Evolutionary conservation across 2,797 vertebrate genomes (phyloP).

Genomic region (Varecia variegata): DNA sequence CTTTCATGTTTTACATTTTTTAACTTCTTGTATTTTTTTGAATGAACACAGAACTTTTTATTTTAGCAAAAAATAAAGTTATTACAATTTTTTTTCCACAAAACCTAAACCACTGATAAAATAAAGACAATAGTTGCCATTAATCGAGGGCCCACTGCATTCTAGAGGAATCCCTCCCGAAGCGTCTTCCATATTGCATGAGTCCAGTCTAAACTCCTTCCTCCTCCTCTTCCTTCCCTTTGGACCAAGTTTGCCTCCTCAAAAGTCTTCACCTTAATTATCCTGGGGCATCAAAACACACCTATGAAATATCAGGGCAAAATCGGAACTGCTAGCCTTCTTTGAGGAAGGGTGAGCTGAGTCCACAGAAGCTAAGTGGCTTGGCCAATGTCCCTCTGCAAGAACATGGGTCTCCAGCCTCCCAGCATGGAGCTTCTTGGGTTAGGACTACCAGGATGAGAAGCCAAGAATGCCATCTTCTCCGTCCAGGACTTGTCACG

Average conservation of each 20-base stretch:
- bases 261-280: not conserved
- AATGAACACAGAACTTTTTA: not conserved
- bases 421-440: not conserved
- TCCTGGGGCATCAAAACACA: not conserved
- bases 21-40: not conserved
- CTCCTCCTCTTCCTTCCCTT: not conserved
- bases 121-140: not conserved
- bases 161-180: not conserved
- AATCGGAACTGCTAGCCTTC: not conserved
- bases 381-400: no score
- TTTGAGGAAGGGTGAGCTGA: not conserved
- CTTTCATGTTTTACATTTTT: not conserved
- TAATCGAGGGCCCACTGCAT: accelerated
- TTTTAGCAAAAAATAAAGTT: not conserved
- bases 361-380: not conserved
- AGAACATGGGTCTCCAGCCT: not conserved
- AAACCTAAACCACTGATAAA: not conserved
- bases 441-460: not conserved
- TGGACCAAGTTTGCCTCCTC: not conserved
- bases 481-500: not conserved
- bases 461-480: not conserved
- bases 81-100: not conserved
- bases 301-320: not conserved
- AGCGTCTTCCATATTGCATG: accelerated
- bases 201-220: no score